A percentile compares a stretch with the other conserved stretches of the same genome.
These are phyloP conservation scores for Ciconia nigra DNA, from an alignment of 2,797 vertebrate genomes.

Conservation along the genomic window DNA sequence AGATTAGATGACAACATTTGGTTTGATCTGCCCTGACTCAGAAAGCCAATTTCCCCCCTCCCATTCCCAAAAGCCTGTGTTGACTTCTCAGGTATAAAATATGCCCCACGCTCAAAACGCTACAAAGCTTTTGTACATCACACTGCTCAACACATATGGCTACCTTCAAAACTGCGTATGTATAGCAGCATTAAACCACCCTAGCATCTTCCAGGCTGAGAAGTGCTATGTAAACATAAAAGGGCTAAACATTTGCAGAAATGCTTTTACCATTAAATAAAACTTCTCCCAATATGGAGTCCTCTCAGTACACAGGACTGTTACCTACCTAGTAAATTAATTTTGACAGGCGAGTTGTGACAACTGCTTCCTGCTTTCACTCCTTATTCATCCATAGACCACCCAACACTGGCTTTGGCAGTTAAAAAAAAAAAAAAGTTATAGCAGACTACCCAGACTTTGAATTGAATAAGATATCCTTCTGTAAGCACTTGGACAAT, in stretches of 20 bases:
- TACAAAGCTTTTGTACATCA: background rate
- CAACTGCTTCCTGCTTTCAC: constrained; percentile 34
- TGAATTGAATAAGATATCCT: background rate
- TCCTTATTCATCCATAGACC: constrained; percentile 4
- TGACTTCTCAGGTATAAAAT: background rate
- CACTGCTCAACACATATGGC: background rate
- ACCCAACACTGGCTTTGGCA: background rate
- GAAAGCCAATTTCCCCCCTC: background rate
- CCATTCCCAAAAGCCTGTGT: background rate
- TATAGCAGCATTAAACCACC: background rate
- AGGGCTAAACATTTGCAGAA: background rate
- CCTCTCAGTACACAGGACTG: background rate
- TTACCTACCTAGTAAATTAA: constrained; percentile 19
- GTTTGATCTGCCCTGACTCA: background rate
- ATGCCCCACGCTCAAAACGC: background rate
- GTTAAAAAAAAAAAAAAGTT: background rate
- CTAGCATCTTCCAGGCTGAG: background rate
- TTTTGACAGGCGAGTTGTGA: background rate
- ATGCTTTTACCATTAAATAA: background rate
- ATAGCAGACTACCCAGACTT: background rate
- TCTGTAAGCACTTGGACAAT: background rate
- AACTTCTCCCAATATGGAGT: background rate
- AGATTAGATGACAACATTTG: background rate
- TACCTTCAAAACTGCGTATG: background rate
- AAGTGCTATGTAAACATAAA: constrained; percentile 3